Evolutionary conservation across 53 echinoderm and acorn worm genomes (phyloP), one percentile per base, ranked within the genome.

Genomic region (Crossaster papposus): DNA sequence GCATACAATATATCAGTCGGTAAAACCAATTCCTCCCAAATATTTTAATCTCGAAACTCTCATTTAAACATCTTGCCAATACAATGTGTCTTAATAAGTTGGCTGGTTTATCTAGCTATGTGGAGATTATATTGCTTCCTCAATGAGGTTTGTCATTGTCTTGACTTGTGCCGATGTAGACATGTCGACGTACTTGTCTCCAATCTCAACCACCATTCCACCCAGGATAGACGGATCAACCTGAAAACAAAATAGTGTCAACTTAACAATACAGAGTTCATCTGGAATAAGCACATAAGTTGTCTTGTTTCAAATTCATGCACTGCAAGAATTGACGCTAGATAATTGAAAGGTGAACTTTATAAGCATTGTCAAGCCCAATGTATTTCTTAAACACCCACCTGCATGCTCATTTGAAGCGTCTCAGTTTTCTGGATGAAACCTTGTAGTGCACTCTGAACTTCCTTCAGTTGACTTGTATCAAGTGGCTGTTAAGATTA

Each of bases 121-220:
- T 28, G 2, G 26, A n/a, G 22, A 73, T 83, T 92, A 97, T 64
- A 96, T 91, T 13, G 85, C 84, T 68, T 95, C 94, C 80, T 95
- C 86, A 33, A 97, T 89, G 53, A 97, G 92, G 79, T 94, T 89
- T 63, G 98, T 94, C 90, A 95, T 93, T 23, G 70, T 94, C 90
- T 91, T 96, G 34, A 97, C 95, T 78, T 96, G 94, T 64, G 92
- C 88, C 28, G 95, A 90, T 64, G 96, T 96, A 5, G 98, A 97
- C 98, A 97, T 97, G 90, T 97, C 98, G 4, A 96, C 91, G 76
- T 97, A 97, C 77, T 97, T 97, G 91, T 97, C 98, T 20, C 98
- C 98, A 35, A 97, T 91, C 74, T 97, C 95, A 5, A 96, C 98
- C 38, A 97, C 88, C 95, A 97, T 96, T 20, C 97, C 98, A 17